Evolutionary conservation across 2,888 invertebrate species (phyloP), one percentile per base, ranked within the genome.

Genomic region (Lasioglossum malachurum): DNA sequence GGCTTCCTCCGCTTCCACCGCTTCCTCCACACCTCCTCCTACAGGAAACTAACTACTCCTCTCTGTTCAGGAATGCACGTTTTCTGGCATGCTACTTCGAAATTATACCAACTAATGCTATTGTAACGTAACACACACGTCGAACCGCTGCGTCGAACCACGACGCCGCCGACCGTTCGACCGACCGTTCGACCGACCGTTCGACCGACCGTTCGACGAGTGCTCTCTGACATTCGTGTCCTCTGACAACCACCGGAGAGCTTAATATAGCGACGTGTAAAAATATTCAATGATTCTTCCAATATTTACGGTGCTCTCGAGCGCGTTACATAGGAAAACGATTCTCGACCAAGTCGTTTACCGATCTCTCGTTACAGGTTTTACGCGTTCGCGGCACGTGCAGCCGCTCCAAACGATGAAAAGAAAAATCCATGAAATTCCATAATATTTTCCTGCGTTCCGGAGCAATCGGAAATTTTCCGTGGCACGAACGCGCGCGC

Each of bases 81-180:
- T 82, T 84, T 89, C 89, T 87, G 81, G 80, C 83, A 78, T 78
- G 74, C 57, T 72, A 53, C 82, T 80, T 75, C 79, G 78, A 90
- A 90, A 90, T 88, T 90, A 85, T 84, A 84, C 38, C 71, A 84
- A 84, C 83, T 75, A n/a, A 69, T 69, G 69, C 75, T 69, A 69
- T 69, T 69, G 69, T 69, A 69, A 69, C 69, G 69, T 69, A 69
- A 69, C 69, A 38, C 67, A 1, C 38, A 1, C 69, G 69, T 38
- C 69, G 38, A 38, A 69, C 23, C 8, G 23, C 64, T 14, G 31
- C 31, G 31, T 27, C 19, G 19, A 31, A 16, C 64, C 31, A 1
- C 31, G 8, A 19, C 31, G 19, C 31, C 64, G 46, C 5, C 27
- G 60, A 60, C 44, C 57, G 64, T 69, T 38, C 35, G 67, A 35